Conservation (phyloP, 2,797 vertebrate genomes). For the Platalea minor region DNA sequence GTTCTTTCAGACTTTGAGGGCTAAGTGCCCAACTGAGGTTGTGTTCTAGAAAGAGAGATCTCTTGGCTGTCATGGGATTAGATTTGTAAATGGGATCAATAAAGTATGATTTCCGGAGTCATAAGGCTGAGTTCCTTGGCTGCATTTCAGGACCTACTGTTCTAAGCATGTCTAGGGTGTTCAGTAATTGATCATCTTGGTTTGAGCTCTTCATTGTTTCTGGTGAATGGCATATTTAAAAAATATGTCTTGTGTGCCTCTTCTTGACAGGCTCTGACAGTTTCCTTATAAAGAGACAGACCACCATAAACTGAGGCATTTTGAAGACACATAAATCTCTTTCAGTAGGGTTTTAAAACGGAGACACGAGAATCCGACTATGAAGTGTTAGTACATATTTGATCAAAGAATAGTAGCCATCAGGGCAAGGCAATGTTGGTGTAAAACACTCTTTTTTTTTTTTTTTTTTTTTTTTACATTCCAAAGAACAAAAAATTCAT, state of each 20-base stretch:
- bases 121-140: neutral
- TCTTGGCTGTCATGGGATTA: neutral
- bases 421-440: neutral
- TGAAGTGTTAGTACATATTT: neutral
- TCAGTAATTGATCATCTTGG: neutral
- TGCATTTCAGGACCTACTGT: neutral
- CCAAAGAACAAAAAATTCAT: neutral
- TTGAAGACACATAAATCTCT: neutral
- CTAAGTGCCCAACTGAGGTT: neutral
- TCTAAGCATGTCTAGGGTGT: neutral
- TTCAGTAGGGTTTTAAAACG: neutral
- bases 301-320: neutral
- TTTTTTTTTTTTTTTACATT: neutral
- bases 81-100: neutral
- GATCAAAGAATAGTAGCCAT: neutral
- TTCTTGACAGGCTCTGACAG: neutral
- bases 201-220: constrained; percentile 6
- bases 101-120: neutral
- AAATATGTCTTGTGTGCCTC: neutral
- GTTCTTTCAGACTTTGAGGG: neutral
- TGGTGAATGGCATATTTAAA: neutral
- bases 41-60: neutral
- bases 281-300: neutral
- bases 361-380: neutral
- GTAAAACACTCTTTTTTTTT: neutral